These are phyloP conservation scores for Congeria kusceri DNA, from an alignment of 2,888 invertebrate genomes.

Conservation along the genomic window DNA sequence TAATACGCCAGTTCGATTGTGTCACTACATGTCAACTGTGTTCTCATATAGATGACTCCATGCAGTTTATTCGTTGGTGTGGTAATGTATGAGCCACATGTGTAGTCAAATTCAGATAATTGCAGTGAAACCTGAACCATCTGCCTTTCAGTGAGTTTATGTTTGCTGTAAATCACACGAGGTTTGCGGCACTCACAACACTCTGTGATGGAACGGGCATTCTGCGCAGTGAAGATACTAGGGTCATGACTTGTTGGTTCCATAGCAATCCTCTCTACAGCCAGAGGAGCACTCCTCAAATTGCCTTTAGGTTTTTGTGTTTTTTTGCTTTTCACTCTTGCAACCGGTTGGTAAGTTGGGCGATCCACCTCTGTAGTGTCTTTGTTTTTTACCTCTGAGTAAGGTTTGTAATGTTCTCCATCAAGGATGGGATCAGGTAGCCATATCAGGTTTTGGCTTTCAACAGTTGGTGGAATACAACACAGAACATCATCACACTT, in stretches of 20 bases:
- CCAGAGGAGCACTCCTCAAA: constrained; percentile 3
- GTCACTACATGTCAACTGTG: constrained; percentile 4
- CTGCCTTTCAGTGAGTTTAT: constrained; percentile 27
- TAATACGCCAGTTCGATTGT: constrained; percentile 15
- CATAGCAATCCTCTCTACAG: neutral
- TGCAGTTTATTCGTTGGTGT: constrained; percentile 9
- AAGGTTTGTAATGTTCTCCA: constrained; percentile 20
- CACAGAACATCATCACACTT: constrained; percentile 41
- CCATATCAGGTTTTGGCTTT: constrained; percentile 32
- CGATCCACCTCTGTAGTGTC: constrained; percentile 28
- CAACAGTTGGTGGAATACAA: constrained; percentile 28
- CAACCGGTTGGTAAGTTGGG: neutral
- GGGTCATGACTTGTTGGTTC: neutral
- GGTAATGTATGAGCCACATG: constrained; percentile 3
- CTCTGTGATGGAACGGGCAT: constrained; percentile 10
- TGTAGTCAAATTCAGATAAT: constrained; percentile 1
- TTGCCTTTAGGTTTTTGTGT: constrained; percentile 7
- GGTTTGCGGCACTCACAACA: constrained; percentile 29
- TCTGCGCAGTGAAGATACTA: constrained; percentile 5
- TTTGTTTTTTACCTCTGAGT: constrained; percentile 1
- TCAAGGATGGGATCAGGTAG: constrained; percentile 41
- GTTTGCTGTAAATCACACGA: constrained; percentile 15
- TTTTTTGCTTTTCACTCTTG: neutral
- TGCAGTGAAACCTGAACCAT: constrained; percentile 2
- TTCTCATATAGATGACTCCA: constrained; percentile 3